Percentiles rank a stretch among this genome's conserved stretches.
Conservation (phyloP, 2,113 vertebrate species). For the Arothron firmamentum region DNA sequence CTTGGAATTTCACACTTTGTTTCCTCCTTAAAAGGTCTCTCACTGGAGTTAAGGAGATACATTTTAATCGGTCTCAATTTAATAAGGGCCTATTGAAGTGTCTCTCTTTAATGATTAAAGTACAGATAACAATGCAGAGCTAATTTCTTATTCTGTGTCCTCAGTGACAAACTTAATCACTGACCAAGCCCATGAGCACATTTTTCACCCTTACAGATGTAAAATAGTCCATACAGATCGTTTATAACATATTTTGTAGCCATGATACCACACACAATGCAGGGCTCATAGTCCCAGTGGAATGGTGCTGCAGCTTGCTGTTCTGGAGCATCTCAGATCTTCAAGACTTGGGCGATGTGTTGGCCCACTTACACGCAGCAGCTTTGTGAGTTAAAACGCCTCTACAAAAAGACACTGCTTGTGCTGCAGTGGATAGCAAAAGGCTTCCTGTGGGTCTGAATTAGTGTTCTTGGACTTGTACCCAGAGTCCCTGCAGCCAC, state of each 20-base stretch:
- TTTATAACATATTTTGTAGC: conserved; percentile 34
- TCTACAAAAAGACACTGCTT: conserved; percentile 44
- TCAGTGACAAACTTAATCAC: not conserved
- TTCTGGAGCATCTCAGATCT: conserved; percentile 52
- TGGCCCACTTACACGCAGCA: conserved; percentile 65
- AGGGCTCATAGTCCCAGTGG: conserved; percentile 41
- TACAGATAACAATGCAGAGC: not conserved
- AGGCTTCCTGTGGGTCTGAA: conserved; percentile 53
- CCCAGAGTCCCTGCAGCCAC: conserved; percentile 46
- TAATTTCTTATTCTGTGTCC: not conserved
- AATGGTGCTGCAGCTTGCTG: conserved; percentile 49
- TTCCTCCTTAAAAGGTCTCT: not conserved
- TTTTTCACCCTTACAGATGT: not conserved
- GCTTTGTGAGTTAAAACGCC: conserved; percentile 54
- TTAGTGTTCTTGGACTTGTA: conserved; percentile 57
- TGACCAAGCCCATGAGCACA: conserved; percentile 1
- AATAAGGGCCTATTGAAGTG: not conserved
- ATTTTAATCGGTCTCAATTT: not conserved
- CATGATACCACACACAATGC: conserved; percentile 33
- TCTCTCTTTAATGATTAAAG: not conserved
- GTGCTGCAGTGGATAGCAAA: conserved; percentile 48
- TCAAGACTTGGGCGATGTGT: conserved; percentile 62
- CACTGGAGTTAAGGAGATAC: not conserved
- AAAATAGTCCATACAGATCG: conserved; percentile 24
- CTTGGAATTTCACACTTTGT: not conserved